Evolutionary conservation across 1,140 invertebrate species (phyloP).

Genomic region (Drosophila prosaltans): DNA sequence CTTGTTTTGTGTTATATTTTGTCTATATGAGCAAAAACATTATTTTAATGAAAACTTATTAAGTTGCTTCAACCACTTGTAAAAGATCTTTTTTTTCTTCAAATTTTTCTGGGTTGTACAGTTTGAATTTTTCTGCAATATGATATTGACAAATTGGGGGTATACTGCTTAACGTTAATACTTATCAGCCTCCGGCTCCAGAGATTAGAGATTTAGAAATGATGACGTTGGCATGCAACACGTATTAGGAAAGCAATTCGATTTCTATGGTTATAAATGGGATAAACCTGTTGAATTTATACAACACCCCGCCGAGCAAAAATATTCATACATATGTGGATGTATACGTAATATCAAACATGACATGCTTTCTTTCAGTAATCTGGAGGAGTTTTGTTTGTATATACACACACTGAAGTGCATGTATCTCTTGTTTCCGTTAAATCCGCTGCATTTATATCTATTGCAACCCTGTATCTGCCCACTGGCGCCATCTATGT

Average conservation of each 20-base stretch:
- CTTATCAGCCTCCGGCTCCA: constrained; percentile 25
- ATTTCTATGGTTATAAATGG: constrained; percentile 28
- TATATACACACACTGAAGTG: not conserved
- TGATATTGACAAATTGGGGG: not conserved
- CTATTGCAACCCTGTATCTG: constrained; percentile 3
- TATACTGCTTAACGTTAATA: constrained; percentile 38
- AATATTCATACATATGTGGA: constrained; percentile 18
- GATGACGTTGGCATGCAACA: constrained; percentile 60
- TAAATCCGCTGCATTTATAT: constrained; percentile 6
- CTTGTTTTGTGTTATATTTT: not conserved
- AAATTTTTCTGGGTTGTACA: not conserved
- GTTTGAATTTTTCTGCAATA: constrained; percentile 14
- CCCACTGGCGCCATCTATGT: not conserved
- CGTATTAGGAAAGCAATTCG: constrained; percentile 29
- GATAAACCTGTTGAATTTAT: constrained; percentile 57
- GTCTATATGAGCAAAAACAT: not conserved
- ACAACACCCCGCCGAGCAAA: not conserved
- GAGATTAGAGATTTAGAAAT: constrained; percentile 18
- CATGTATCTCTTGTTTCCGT: constrained; percentile 7
- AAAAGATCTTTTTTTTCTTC: not conserved
- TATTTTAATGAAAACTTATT: not conserved
- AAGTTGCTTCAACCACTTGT: not conserved
- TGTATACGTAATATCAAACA: not conserved
- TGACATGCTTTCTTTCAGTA: not conserved
- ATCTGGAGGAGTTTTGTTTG: not conserved